Evolutionary conservation across 2,888 invertebrate genomes (phyloP).

Genomic region (Amblyjoppa proteus): DNA sequence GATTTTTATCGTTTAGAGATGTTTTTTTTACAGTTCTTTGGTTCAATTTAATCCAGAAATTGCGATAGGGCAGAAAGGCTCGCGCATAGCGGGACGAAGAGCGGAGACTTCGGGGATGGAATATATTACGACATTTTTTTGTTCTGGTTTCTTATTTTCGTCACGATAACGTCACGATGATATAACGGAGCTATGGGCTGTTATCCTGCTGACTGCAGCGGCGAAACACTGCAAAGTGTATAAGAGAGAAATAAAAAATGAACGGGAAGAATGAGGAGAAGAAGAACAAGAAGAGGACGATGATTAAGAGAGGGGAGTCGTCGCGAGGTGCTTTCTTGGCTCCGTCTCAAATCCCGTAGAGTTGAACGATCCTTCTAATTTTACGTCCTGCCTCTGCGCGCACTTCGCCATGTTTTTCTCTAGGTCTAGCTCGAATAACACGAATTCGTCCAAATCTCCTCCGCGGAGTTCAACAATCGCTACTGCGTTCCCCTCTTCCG

Average conservation of each 20-base stretch:
- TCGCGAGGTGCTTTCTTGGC: slow-evolving; percentile 73
- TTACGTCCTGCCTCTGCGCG: slow-evolving; percentile 70
- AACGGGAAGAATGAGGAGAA: slow-evolving; percentile 30
- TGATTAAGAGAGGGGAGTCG: slow-evolving; percentile 25
- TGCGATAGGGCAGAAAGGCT: neutral
- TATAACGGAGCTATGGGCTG: slow-evolving; percentile 74
- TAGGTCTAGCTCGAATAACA: slow-evolving; percentile 77
- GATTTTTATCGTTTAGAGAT: no score
- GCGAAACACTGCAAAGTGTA: slow-evolving; percentile 62
- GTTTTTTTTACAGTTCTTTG: no score
- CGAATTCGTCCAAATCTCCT: slow-evolving; percentile 49
- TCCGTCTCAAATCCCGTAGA: slow-evolving; percentile 72
- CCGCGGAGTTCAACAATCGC: neutral
- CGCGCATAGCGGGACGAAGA: neutral
- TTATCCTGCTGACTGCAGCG: slow-evolving; percentile 71
- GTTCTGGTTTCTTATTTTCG: neutral
- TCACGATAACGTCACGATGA: slow-evolving; percentile 1
- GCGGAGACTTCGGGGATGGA: neutral
- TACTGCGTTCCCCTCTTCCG: neutral
- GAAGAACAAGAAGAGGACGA: slow-evolving; percentile 33
- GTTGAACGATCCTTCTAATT: slow-evolving; percentile 81
- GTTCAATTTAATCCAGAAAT: no score
- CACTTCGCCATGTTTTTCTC: slow-evolving; percentile 69
- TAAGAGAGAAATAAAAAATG: slow-evolving; percentile 25
- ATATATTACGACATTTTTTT: neutral